Conservation (phyloP, 2,797 vertebrate species). For the Argyrosomus regius region DNA sequence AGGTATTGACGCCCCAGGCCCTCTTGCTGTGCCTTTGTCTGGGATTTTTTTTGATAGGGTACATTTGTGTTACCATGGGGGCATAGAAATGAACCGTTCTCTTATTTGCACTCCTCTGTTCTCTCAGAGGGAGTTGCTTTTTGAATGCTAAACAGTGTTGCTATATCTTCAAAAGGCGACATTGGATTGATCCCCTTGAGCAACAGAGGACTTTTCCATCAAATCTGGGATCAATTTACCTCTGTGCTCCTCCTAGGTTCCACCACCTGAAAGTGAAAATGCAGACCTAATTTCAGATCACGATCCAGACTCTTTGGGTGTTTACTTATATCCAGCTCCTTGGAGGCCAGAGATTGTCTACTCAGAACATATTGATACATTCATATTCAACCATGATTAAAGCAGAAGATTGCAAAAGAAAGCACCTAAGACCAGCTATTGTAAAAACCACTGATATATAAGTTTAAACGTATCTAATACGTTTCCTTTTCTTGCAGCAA, state of each 20-base stretch:
- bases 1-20: constrained; percentile 72
- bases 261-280: constrained; percentile 42
- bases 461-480: no score
- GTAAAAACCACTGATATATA: no score
- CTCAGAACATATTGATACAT: neutral
- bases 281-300: constrained; percentile 45
- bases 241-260: constrained; percentile 41
- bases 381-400: neutral
- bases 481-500: no score
- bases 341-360: neutral
- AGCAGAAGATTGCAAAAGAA: neutral
- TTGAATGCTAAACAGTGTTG: constrained; percentile 75
- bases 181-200: constrained; percentile 72
- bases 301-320: constrained; percentile 4
- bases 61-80: constrained; percentile 63
- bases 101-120: constrained; percentile 70
- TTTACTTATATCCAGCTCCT: constrained; percentile 29
- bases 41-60: constrained; percentile 61
- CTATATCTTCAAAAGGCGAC: constrained; percentile 71
- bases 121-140: constrained; percentile 58
- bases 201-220: constrained; percentile 72
- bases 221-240: constrained; percentile 73
- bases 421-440: no score
- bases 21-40: constrained; percentile 65
- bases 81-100: constrained; percentile 69